Evolutionary conservation across 2,797 vertebrate species (phyloP).

Genomic region (Silurus aristotelis): DNA sequence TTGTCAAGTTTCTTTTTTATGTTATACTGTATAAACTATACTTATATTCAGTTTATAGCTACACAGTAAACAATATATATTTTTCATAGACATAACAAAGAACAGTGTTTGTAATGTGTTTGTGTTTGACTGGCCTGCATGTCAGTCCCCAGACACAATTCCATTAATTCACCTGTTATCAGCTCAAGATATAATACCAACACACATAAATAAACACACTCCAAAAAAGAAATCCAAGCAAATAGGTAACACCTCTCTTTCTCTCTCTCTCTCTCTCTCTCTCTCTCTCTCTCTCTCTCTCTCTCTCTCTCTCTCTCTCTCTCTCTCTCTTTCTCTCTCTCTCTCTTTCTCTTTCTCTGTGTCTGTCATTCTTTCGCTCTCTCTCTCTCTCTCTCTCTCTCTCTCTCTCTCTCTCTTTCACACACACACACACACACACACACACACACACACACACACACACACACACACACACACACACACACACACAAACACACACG

Average conservation of each 20-base stretch:
- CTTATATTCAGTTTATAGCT: background rate
- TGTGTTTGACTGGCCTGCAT: conserved; percentile 16
- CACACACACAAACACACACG: background rate
- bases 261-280: too few relatives aligned
- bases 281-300: too few relatives aligned
- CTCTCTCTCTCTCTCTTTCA: too few relatives aligned
- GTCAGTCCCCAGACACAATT: background rate
- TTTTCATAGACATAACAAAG: background rate
- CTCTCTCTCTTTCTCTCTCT: too few relatives aligned
- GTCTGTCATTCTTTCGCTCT: too few relatives aligned
- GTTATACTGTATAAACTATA: background rate
- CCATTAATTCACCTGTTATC: conserved; percentile 24
- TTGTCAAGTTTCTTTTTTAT: conserved; percentile 8
- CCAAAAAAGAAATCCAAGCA: background rate
- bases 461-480: background rate
- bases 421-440: background rate
- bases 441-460: background rate
- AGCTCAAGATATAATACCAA: conserved; percentile 31
- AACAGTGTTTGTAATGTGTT: background rate
- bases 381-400: too few relatives aligned
- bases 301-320: background rate
- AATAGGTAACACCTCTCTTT: background rate
- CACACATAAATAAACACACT: conserved; percentile 19
- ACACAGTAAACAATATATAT: background rate
- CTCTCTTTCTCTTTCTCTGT: too few relatives aligned